Percentiles rank a stretch among this genome's conserved stretches.
Conservation (phyloP, 2,888 invertebrate species). For the Drosophila monieri region DNA sequence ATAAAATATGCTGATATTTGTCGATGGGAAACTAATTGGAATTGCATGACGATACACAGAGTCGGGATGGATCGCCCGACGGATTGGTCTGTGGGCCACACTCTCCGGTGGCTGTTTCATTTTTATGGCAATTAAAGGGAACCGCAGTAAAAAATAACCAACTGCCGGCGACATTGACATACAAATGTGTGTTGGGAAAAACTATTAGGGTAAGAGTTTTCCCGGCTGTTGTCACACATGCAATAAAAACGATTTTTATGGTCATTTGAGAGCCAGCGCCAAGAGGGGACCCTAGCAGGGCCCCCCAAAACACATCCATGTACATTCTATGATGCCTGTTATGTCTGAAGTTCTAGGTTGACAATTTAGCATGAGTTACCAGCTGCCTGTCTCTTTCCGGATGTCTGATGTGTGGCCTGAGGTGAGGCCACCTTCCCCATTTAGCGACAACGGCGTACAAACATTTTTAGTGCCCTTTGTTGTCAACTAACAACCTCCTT, state of each 20-base stretch:
- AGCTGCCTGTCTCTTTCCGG: background rate
- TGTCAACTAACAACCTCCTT: conserved; percentile 43
- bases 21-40: conserved; percentile 49
- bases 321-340: conserved; percentile 56
- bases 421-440: conserved; percentile 18
- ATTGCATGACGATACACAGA: conserved; percentile 14
- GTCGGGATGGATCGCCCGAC: conserved; percentile 7
- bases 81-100: conserved; percentile 34
- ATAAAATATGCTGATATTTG: conserved; percentile 35
- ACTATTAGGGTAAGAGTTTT: conserved; percentile 49
- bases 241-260: conserved; percentile 74
- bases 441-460: conserved; percentile 40
- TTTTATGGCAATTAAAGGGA: conserved; percentile 61
- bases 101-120: conserved; percentile 30
- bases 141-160: conserved; percentile 44
- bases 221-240: conserved; percentile 43
- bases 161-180: conserved; percentile 66
- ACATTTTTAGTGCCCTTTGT: conserved; percentile 68
- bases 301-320: background rate
- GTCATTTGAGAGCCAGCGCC: conserved; percentile 66
- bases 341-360: conserved; percentile 48
- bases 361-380: conserved; percentile 47
- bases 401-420: background rate
- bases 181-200: conserved; percentile 41
- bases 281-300: conserved; percentile 37